These are phyloP conservation scores for Chorisops tibialis DNA, from an alignment of 2,888 invertebrate species.

Conservation along the genomic window DNA sequence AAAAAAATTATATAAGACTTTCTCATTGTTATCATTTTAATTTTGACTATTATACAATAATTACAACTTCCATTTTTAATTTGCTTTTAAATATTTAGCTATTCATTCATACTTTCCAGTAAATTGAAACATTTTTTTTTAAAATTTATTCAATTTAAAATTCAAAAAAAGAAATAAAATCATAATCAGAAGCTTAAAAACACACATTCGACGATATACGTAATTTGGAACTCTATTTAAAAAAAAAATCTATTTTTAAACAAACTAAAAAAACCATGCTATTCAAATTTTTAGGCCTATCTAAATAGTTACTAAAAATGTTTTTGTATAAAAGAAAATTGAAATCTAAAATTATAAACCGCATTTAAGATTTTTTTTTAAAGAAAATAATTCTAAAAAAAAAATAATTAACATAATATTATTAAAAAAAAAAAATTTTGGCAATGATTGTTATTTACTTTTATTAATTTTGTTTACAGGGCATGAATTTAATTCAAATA, in stretches of 20 bases:
- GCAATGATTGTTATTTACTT: slow-evolving; percentile 10
- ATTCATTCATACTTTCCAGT: neutral
- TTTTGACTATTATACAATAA: too few relatives aligned
- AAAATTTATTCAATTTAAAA: neutral
- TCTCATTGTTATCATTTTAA: too few relatives aligned
- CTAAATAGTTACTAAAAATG: slow-evolving; percentile 11
- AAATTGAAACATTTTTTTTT: neutral
- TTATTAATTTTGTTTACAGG: slow-evolving; percentile 7
- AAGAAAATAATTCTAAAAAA: neutral
- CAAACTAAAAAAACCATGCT: slow-evolving; percentile 5
- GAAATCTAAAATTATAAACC: neutral
- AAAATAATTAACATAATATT: neutral
- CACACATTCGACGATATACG: slow-evolving; percentile 37
- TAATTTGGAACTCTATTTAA: slow-evolving; percentile 37
- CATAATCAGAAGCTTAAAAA: slow-evolving; percentile 23
- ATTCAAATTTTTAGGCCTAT: slow-evolving; percentile 24
- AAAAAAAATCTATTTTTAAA: slow-evolving; percentile 19
- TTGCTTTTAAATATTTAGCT: neutral
- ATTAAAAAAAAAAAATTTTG: neutral
- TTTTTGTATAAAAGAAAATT: slow-evolving; percentile 13
- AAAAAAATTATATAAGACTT: too few relatives aligned
- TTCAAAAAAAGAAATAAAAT: slow-evolving; percentile 1
- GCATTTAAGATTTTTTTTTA: neutral
- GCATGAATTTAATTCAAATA: slow-evolving; percentile 5
- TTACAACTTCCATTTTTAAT: too few relatives aligned